Evolutionary conservation across 2,888 invertebrate species (phyloP), one percentile per base, ranked within the genome.

Genomic region (Apotomis betuletana): DNA sequence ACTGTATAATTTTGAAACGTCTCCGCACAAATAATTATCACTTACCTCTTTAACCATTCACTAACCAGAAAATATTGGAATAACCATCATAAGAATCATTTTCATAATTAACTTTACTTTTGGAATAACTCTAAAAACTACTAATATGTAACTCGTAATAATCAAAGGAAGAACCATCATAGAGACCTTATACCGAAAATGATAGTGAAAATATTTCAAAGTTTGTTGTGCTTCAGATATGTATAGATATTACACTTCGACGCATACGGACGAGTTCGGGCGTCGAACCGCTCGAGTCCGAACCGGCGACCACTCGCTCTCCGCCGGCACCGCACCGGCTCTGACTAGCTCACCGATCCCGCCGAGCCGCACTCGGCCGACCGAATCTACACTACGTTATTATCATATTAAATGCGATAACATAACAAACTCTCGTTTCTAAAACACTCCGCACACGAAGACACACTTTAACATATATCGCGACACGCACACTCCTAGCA

Each of bases 1-100:
- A 70, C 58, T 64, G 58, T 64, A 63, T 54, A 69, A 59, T 70
- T 69, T 64, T 15, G 63, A 58, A 63, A 61, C 62, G 60, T 49
- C n/a, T 64, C 15, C 52, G 61, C 67, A 44, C 58, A 77, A 81
- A 77, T 74, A 77, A 69, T 73, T 60, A 73, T 60, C 15, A 69
- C 59, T 73, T 69, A 73, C 41, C 54, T 64, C 54, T 65, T 51
- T 67, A 80, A 80, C 75, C 77, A 80, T 81, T 90, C 89, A 89
- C 90, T 90, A 89, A 90, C 89, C 89, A 85, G 86, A 86, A 82
- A 84, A 83, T 74, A 80, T 87, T 86, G 88, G 86, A 88, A 89
- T 87, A 85, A 84, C 83, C 85, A 82, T 88, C 85, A 89, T 89
- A 88, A 88, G 87, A 89, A 86, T 84, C 77, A 78, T 82, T 84